Evolutionary conservation across 2,113 vertebrate genomes (phyloP).

Genomic region (Archocentrus centrarchus): DNA sequence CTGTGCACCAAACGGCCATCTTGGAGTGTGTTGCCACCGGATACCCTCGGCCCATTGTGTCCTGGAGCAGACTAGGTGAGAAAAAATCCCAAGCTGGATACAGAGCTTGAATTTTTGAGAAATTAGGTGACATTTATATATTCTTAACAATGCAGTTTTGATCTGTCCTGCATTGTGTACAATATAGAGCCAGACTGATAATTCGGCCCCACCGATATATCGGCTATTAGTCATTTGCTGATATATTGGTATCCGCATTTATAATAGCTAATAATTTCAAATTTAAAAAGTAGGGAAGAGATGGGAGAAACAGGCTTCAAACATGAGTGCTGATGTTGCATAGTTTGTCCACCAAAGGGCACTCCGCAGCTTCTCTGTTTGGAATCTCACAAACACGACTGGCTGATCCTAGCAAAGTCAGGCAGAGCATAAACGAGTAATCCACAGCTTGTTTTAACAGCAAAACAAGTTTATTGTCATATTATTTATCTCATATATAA

Average conservation of each 20-base stretch:
- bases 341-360: no score
- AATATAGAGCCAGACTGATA: conserved; percentile 14
- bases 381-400: no score
- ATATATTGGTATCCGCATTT: background rate
- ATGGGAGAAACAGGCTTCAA: no score
- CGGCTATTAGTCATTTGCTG: background rate
- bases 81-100: background rate
- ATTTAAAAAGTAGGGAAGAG: no score
- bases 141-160: conserved; percentile 13
- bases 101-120: conserved; percentile 9
- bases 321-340: no score
- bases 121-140: conserved; percentile 5
- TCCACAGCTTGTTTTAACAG: no score
- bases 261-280: background rate
- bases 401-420: no score
- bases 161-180: conserved; percentile 25
- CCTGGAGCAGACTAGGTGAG: conserved; percentile 98
- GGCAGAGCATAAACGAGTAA: no score
- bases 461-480: no score
- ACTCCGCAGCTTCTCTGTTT: no score
- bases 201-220: background rate
- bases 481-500: no score
- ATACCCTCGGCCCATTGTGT: conserved; percentile 97
- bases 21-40: conserved; percentile 98
- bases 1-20: conserved; percentile 96